Evolutionary conservation across 2,797 vertebrate species (phyloP), one percentile per base, ranked within the genome.

Genomic region (Gallinago stenura): DNA sequence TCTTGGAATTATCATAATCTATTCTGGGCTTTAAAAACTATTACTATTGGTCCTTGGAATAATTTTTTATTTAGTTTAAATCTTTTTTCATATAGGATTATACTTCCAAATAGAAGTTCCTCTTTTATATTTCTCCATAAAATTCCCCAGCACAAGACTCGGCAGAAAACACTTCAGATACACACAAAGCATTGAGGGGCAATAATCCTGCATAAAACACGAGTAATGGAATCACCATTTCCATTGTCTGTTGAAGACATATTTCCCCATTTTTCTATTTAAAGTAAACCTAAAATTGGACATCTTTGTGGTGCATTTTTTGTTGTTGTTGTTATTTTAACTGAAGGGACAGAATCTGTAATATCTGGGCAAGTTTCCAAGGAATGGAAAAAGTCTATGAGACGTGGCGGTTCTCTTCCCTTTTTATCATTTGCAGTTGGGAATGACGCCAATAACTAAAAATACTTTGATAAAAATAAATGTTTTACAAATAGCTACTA

Each of bases 391-490:
- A 86, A 75, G n/a, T 82, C 56, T 87, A 68, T 33, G 68, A 53
- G 83, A 84, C 54, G 0, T 81, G 78, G 88, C 83, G 93, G 91
- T 75, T 95, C 76, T 93, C 46, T 66, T 96, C 60, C 66, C 60
- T 70, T 95, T 64, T 94, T 93, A 83, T 69, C 79, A 87, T 95
- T 82, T 97, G 95, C 43, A 88, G 31, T 77, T 81, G 89, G 96
- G 86, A 97, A 87, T 1, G 1, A 89, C 0, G 76, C 92, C 97
- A 95, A 84, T 15, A 76, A 46, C 90, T 97, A 98, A 97, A 97
- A 97, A 97, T 97, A 97, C 69, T 95, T 92, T 82, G 41, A 70
- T 88, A 71, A 95, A 95, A 97, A 91, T 96, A 97, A 95, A 94
- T 62, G 31, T 75, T 93, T 78, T 77, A 72, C 53, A 93, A 94